phyloP scores from a whole-genome alignment of 2,113 vertebrate genomes.

The Aphelocoma coerulescens region DNA sequence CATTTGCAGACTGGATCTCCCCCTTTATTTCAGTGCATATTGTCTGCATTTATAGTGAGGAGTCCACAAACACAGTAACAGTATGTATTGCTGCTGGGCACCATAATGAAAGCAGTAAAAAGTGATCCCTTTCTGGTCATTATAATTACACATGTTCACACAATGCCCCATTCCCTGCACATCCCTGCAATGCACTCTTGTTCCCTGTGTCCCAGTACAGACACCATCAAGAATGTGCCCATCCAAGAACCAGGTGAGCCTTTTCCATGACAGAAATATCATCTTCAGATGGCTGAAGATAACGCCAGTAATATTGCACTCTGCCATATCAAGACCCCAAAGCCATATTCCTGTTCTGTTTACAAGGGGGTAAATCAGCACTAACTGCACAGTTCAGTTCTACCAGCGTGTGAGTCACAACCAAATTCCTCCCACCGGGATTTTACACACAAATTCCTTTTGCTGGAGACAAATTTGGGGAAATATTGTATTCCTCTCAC shows the following conservation, averaged over 20 bases:
- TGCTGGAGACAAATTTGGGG: neutral
- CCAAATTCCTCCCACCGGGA: neutral
- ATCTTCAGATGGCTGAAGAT: neutral
- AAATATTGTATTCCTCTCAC: neutral
- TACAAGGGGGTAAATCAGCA: neutral
- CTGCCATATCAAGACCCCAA: neutral
- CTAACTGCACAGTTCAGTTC: neutral
- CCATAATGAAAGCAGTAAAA: neutral
- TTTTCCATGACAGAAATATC: slow-evolving; percentile 77
- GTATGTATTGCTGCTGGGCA: neutral
- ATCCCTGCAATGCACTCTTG: slow-evolving; percentile 80
- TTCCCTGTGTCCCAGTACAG: slow-evolving; percentile 82
- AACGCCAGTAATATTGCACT: neutral
- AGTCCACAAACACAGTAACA: neutral
- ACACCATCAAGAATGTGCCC: slow-evolving; percentile 79
- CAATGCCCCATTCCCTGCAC: slow-evolving; percentile 75
- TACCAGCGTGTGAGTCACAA: neutral
- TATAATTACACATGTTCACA: neutral
- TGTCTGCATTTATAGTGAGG: neutral
- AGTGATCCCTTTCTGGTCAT: neutral
- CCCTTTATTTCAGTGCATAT: neutral
- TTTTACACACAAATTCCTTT: neutral
- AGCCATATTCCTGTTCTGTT: neutral
- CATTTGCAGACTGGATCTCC: neutral
- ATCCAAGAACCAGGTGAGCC: slow-evolving; percentile 74